Base-by-base conservation (phyloP, 2,888 invertebrate genomes). In the Cyclophora albipunctata region DNA sequence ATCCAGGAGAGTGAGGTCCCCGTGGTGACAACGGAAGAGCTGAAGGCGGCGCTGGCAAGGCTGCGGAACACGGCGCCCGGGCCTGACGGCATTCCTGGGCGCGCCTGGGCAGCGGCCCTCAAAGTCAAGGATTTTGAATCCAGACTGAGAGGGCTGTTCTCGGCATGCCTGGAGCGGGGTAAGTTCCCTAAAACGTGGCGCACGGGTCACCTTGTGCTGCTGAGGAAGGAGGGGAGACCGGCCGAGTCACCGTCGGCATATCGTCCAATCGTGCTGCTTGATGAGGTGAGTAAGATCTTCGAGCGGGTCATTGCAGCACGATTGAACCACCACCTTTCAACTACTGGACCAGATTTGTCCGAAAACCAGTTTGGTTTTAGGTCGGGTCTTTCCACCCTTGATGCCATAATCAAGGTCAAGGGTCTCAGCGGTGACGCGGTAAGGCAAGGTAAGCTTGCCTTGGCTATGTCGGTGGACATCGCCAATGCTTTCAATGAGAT, bases 1-100 rank as follows among this genome's bases (percentile, higher is more conserved):
- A 37, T 37, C 4, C 4, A 4, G 4, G 37, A 37, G 5, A 5
- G 5, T 4, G 37, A 4, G 5, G 4, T 5, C 2, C 4, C 4
- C 1, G 37, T 4, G 4, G 37, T 37, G 4, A 37, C 37, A 2
- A 5, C 4, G 37, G 37, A 37, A 2, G 37, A 37, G 7, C 45
- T 45, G 4, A 34, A 4, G 35, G 50, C 46, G 2, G 55, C 52
- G 5, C 52, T 52, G 5, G 50, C 51, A 5, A 34, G 47, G n/a
- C 40, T 5, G 47, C 51, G 56, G 0, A 20, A 20, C 2, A 42
- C 20, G 5, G 45, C 45, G 1, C 45, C 45, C 1, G 45, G 45
- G 4, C 45, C 45, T 2, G 45, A 44, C 41, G 47, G 53, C 51
- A 46, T 94, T 55, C 92, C 93, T 71, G 91, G 91, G 78, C 92